Evolutionary conservation across 2,113 vertebrate species (phyloP).

Genomic region (Saiga tatarica): DNA sequence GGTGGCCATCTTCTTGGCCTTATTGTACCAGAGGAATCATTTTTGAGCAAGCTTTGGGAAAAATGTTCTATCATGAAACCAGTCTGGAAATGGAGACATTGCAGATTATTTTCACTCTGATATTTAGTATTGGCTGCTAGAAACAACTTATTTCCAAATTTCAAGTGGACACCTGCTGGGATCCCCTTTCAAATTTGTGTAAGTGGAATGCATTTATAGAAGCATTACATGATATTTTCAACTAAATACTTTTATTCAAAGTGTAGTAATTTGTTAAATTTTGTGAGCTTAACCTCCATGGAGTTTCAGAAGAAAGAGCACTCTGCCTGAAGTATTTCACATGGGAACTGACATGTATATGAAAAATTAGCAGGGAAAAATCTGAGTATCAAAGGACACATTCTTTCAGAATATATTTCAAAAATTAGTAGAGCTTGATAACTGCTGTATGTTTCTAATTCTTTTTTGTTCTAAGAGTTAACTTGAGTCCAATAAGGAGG

Average conservation of each 20-base stretch:
- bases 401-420: not conserved
- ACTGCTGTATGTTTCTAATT: not conserved
- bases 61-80: not conserved
- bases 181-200: not conserved
- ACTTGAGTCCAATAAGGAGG: not conserved
- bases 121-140: not conserved
- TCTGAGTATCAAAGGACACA: not conserved
- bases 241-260: conserved; percentile 16
- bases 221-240: not conserved
- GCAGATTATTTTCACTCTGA: not conserved
- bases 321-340: not conserved
- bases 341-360: not conserved
- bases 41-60: not conserved
- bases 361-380: not conserved
- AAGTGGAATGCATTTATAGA: not conserved
- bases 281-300: not conserved
- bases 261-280: not conserved
- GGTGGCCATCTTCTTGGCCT: not conserved
- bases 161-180: not conserved
- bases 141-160: conserved; percentile 27
- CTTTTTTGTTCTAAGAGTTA: not conserved
- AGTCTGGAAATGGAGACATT: not conserved
- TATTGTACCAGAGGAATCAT: not conserved
- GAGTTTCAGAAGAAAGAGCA: not conserved
- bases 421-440: not conserved